Evolutionary conservation across 2,797 vertebrate species (phyloP).

Genomic region (Bovichtus variegatus): DNA sequence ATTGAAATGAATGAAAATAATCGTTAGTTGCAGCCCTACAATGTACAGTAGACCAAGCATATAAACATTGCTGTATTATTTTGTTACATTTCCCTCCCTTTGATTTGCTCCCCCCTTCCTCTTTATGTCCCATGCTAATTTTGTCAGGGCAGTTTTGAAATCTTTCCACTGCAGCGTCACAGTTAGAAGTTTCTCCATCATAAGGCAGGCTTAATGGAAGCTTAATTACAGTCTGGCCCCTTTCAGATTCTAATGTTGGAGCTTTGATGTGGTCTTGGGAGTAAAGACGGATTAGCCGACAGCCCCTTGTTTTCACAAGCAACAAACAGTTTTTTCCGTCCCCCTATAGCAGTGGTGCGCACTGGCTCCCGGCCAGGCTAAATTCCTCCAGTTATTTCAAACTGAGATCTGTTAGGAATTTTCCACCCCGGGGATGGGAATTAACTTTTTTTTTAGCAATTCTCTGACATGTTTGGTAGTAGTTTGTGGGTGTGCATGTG

Average conservation of each 20-base stretch:
- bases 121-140: conserved; percentile 67
- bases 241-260: conserved; percentile 81
- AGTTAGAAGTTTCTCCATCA: conserved; percentile 82
- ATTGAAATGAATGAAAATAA: neutral
- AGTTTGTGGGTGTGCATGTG: conserved; percentile 52
- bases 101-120: conserved; percentile 26
- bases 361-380: conserved; percentile 80
- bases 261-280: conserved; percentile 84
- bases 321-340: conserved; percentile 84
- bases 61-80: neutral
- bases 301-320: conserved; percentile 82
- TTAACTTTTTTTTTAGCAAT: conserved; percentile 81
- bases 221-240: conserved; percentile 84
- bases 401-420: conserved; percentile 85
- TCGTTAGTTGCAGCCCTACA: neutral
- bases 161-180: conserved; percentile 85
- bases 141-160: conserved; percentile 72
- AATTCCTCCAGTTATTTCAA: conserved; percentile 88
- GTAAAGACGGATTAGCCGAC: conserved; percentile 83
- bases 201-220: conserved; percentile 84
- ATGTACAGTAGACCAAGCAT: neutral
- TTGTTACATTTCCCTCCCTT: conserved; percentile 29
- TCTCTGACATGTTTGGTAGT: conserved; percentile 74
- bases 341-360: conserved; percentile 74
- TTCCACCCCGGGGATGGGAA: conserved; percentile 84